Conservation (phyloP, 35 echinoderm and acorn worm species). For the Lytechinus variegatus region DNA sequence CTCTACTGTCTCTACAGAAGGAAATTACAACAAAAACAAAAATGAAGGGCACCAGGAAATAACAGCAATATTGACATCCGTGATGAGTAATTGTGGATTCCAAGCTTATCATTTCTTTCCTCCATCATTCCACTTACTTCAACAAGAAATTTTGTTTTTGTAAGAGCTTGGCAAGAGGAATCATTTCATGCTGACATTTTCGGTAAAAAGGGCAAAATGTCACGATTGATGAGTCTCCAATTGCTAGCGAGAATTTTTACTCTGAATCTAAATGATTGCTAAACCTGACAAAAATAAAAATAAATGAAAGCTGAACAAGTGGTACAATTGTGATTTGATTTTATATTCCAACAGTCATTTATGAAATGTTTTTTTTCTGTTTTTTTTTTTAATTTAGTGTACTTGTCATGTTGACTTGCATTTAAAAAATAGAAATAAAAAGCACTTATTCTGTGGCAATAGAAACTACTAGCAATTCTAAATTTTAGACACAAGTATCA, state of each 20-base stretch:
- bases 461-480: too few species aligned
- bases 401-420: too few species aligned
- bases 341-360: not conserved
- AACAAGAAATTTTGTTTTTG: not conserved
- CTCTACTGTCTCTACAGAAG: not conserved
- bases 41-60: not conserved
- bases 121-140: not conserved
- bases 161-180: not conserved
- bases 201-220: not conserved
- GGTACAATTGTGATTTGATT: not conserved
- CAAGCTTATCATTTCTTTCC: not conserved
- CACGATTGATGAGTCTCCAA: not conserved
- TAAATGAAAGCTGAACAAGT: not conserved
- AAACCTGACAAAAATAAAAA: not conserved
- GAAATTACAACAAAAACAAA: not conserved
- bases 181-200: slow-evolving; percentile 19
- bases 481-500: too few species aligned
- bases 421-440: too few species aligned
- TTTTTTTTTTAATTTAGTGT: not conserved
- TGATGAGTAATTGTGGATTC: not conserved
- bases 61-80: not conserved
- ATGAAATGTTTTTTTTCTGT: not conserved
- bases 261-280: slow-evolving; percentile 3
- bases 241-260: not conserved
- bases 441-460: too few species aligned